Evolutionary conservation across 2,113 vertebrate species (phyloP), one percentile per base, ranked within the genome.

Genomic region (Corythaeola cristata): DNA sequence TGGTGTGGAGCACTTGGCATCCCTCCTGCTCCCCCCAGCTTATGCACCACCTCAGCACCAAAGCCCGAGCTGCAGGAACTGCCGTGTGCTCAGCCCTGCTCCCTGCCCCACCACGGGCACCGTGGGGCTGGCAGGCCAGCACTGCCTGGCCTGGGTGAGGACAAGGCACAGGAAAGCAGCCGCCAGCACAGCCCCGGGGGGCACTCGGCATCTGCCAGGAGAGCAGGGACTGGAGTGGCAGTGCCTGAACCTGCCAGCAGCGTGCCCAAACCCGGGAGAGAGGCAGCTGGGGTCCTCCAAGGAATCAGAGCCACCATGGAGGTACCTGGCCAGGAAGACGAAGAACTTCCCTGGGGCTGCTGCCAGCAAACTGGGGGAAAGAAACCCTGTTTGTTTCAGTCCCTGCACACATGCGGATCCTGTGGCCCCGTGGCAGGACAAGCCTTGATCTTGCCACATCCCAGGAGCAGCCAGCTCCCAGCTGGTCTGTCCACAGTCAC

Each of bases 111-210:
- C 63, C 3, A 2, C 2, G 53, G 45, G 45, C 12, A 35, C 21
- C 0, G 1, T 15, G 4, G 45, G 39, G 72, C 59, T 47, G 58
- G 45, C 71, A 59, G 37, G 27, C 35, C 52, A 39, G 44, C 0
- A 1, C 20, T 28, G 7, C 62, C 27, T 1, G 1, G 32, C 10
- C 17, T 0, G 9, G 20, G 16, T 22, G 22, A 76, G 63, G 23
- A 52, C 0, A 11, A 37, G 59, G 33, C 33, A 39, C 1, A 3
- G 45, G 58, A 67, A 74, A 66, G 22, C 19, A 47, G 63, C 28
- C 1, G 0, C 44, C 37, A 58, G 50, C 50, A 47, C 10, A 17
- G 72, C 56, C n/a, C 37, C 1, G 0, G 33, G 55, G 50, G 39
- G 44, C 35, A 32, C 73, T 69, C 56, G 44, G 44, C 15, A 8